Evolutionary conservation across 2,113 vertebrate species (phyloP), one percentile per base, ranked within the genome.

Genomic region (Mugil cephalus): DNA sequence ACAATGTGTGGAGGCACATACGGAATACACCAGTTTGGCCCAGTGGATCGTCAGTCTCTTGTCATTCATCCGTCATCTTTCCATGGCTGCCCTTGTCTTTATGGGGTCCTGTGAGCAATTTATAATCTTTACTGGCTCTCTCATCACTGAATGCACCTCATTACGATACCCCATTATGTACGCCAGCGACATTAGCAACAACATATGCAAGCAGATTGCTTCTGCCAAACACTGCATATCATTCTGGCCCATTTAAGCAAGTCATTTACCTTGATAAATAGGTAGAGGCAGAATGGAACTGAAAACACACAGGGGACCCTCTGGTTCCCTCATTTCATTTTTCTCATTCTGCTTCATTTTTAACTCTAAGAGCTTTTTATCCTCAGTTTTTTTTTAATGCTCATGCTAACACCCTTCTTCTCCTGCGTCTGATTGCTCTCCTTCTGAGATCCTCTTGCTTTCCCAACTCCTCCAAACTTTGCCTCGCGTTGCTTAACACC

Each of bases 221-320:
- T 86, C 84, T 77, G 77, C 86, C 90, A 87, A 89, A 86, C 82
- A 85, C 84, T 86, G 91, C 91, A 89, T 89, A 82, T 92, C 77
- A 91, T 85, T 83, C 38, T 45, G 59, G 72, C 59, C 88, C 86
- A 91, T 92, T 91, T 91, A 82, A 76, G 79, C 53, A 39, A 86
- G 79, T 88, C 80, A 89, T 87, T 89, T 88, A 82, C 84, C 83
- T 82, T 69, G 79, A 85, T 89, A 88, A 93, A 91, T 83, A 86
- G 83, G 73, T 67, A 69, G 74, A 78, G 68, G 55, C 74, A 46
- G 63, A 36, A 40, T 78, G 53, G 84, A 79, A 89, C 85, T 84
- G 82, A 80, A 86, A 86, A 82, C 48, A 62, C 64, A 63, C 60
- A 10, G n/a, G 64, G 62, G 74, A 71, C 34, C 39, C 50, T 66